A percentile compares a stretch with the other conserved stretches of the same genome.
These are phyloP conservation scores for Corvus cornix DNA, from an alignment of 2,113 vertebrate species.

Conservation along the genomic window DNA sequence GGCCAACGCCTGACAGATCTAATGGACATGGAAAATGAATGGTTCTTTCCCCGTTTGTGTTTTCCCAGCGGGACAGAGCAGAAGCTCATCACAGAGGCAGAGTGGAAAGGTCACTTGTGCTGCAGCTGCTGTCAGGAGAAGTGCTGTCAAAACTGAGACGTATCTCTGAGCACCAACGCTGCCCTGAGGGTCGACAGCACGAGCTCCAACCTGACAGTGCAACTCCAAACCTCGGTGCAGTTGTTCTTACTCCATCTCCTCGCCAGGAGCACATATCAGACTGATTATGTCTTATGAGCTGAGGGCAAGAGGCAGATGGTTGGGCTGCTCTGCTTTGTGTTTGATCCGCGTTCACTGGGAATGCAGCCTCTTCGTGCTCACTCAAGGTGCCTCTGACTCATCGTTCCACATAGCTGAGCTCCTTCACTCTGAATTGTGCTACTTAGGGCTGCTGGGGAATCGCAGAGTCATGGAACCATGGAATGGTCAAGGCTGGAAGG, in stretches of 20 bases:
- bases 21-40: neutral
- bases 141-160: neutral
- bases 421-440: neutral
- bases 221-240: neutral
- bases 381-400: neutral
- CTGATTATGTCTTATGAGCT: neutral
- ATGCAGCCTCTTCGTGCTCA: neutral
- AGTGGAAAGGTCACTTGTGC: neutral
- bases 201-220: neutral
- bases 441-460: slow-evolving; percentile 46
- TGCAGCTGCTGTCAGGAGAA: neutral
- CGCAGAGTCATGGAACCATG: neutral
- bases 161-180: neutral
- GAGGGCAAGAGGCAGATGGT: neutral
- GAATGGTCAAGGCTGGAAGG: too few species aligned
- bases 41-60: neutral
- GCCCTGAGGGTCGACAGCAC: neutral
- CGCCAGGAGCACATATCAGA: neutral
- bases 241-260: neutral
- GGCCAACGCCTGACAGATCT: neutral
- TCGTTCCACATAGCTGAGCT: neutral
- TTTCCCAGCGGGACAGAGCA: neutral
- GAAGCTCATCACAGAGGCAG: neutral
- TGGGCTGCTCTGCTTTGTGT: neutral
- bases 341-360: slow-evolving; percentile 12